Evolutionary conservation across 2,113 vertebrate genomes (phyloP).

Genomic region (Pandion haliaetus): DNA sequence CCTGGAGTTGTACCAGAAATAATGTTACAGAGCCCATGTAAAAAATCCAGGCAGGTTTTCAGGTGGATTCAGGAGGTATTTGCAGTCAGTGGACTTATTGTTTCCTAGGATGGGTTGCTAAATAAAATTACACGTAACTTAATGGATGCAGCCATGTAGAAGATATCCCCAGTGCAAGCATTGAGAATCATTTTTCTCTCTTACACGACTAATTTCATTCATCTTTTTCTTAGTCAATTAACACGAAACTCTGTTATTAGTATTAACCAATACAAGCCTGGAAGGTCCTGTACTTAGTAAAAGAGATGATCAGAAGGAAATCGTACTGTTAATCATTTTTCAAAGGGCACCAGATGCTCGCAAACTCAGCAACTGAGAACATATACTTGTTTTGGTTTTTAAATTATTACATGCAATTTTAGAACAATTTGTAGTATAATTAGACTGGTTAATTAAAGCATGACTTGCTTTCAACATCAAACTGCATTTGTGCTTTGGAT

Average conservation of each 20-base stretch:
- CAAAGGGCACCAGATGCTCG: constrained; percentile 32
- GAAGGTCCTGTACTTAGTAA: background rate
- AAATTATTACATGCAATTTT: background rate
- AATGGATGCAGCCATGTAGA: background rate
- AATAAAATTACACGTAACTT: background rate
- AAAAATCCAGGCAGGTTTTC: background rate
- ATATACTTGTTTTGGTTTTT: background rate
- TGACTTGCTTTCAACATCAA: background rate
- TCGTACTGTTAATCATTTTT: background rate
- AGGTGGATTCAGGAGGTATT: background rate
- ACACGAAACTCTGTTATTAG: background rate
- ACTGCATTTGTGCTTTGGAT: background rate
- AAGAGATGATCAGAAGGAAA: background rate
- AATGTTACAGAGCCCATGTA: background rate
- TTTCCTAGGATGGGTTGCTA: background rate
- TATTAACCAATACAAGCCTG: background rate
- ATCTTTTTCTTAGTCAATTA: constrained; percentile 46
- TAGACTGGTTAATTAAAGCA: background rate
- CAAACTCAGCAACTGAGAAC: background rate
- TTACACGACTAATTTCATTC: background rate
- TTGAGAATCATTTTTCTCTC: background rate
- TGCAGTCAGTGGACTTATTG: background rate
- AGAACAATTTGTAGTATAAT: background rate
- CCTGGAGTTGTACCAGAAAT: background rate
- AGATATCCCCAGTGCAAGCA: background rate